These are phyloP conservation scores for Polyploca ridens DNA, from an alignment of 2,888 invertebrate species.

Conservation along the genomic window DNA sequence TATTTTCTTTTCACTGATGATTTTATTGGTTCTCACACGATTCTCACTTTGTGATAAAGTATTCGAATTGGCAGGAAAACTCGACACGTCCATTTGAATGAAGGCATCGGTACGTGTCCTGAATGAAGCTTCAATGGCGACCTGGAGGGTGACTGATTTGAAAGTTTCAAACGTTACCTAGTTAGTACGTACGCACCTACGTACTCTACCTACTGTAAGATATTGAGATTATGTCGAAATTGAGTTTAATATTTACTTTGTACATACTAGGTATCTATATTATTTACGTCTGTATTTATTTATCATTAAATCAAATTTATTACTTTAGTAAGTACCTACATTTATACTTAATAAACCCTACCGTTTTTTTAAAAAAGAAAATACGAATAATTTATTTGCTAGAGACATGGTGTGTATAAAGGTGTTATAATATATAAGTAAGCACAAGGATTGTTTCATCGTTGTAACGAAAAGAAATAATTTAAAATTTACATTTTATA, in stretches of 20 bases:
- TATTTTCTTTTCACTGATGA: constrained; percentile 19
- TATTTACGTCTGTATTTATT: not conserved
- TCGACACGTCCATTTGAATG: constrained; percentile 57
- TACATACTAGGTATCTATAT: not conserved
- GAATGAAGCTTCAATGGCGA: constrained; percentile 41
- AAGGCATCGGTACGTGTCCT: constrained; percentile 52
- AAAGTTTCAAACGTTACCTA: constrained; percentile 24
- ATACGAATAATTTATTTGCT: too few species aligned
- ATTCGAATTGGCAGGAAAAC: constrained; percentile 51
- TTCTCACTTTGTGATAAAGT: constrained; percentile 53
- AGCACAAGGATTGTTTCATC: too few species aligned
- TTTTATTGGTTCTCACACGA: constrained; percentile 27
- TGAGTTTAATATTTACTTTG: not conserved
- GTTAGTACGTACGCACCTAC: not conserved
- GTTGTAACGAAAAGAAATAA: too few species aligned
- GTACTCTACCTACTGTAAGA: constrained; percentile 7
- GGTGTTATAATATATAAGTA: too few species aligned
- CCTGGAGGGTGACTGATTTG: constrained; percentile 41
- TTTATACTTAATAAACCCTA: too few species aligned
- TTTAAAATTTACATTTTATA: too few species aligned
- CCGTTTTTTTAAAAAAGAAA: too few species aligned
- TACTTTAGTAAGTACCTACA: too few species aligned
- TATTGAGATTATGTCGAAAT: constrained; percentile 10
- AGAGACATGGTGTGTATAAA: too few species aligned
- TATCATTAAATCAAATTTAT: too few species aligned